A percentile compares a stretch with the other conserved stretches of the same genome.
phyloP scores from a whole-genome alignment of 2,113 vertebrate genomes.

The Leptodactylus fuscus region DNA sequence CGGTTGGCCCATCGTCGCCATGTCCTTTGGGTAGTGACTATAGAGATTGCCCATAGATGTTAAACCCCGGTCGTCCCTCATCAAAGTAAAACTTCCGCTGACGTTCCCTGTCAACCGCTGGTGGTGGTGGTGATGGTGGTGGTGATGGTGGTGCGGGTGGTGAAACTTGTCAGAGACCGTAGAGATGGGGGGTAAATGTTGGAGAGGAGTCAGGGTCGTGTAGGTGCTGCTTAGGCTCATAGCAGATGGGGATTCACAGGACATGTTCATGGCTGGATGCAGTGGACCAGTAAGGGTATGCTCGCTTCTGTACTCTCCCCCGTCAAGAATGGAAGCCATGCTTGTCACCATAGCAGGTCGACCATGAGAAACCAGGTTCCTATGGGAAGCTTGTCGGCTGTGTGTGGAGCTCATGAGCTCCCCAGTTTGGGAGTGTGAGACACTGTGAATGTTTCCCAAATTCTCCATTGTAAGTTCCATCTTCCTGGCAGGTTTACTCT shows the following conservation, averaged over 20 bases:
- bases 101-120: conserved; percentile 91
- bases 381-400: conserved; percentile 85
- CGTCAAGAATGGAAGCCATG: conserved; percentile 90
- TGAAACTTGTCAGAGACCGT: conserved; percentile 97
- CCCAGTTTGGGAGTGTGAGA: conserved; percentile 86
- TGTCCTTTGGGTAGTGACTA: conserved; percentile 94
- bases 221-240: conserved; percentile 95
- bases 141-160: conserved; percentile 87
- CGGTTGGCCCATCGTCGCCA: conserved; percentile 90
- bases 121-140: conserved; percentile 78
- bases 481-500: conserved; percentile 65
- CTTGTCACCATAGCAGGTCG: conserved; percentile 90
- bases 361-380: conserved; percentile 89
- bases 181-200: conserved; percentile 94
- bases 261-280: conserved; percentile 96
- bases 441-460: conserved; percentile 90
- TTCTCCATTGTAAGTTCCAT: conserved; percentile 98
- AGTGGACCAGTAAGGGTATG: conserved; percentile 86
- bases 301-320: conserved; percentile 91
- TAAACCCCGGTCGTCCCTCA: conserved; percentile 91
- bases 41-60: conserved; percentile 95
- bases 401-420: conserved; percentile 92
- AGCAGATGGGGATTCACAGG: conserved; percentile 88
- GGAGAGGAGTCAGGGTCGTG: conserved; percentile 93
- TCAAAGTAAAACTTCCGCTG: conserved; percentile 94